A percentile compares a stretch with the other conserved stretches of the same genome.
Conservation (phyloP, 2,888 invertebrate species). For the Bedellia somnulentella region DNA sequence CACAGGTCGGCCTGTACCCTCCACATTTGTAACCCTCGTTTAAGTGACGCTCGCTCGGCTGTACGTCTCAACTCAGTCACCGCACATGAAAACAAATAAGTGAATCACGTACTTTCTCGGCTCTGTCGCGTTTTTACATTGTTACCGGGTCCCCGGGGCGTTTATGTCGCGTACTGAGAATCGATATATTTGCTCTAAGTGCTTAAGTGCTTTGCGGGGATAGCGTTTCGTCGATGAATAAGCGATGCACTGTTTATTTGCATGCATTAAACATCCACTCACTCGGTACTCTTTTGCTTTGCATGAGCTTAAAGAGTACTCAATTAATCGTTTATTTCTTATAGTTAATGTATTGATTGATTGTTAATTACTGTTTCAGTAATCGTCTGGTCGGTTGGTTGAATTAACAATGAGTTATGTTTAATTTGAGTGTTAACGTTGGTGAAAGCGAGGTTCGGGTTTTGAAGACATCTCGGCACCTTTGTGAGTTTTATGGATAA, state of each 20-base stretch:
- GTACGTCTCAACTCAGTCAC: slow-evolving; percentile 17
- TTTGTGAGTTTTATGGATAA: slow-evolving; percentile 53
- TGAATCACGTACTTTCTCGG: slow-evolving; percentile 32
- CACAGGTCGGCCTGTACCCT: slow-evolving; percentile 26
- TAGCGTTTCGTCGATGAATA: slow-evolving; percentile 45
- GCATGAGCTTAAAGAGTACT: too few relatives aligned
- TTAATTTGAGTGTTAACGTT: too few relatives aligned
- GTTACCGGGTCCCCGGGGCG: slow-evolving; percentile 44
- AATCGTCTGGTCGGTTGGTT: too few relatives aligned
- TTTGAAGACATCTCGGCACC: slow-evolving; percentile 53
- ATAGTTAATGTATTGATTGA: too few relatives aligned
- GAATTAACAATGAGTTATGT: too few relatives aligned
- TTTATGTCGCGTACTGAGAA: slow-evolving; percentile 36
- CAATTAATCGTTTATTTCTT: too few relatives aligned
- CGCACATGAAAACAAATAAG: slow-evolving; percentile 39
- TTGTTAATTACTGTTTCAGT: too few relatives aligned
- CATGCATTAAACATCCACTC: slow-evolving; percentile 8
- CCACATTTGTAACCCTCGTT: slow-evolving; percentile 38
- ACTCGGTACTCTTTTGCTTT: too few relatives aligned
- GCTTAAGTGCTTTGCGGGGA: slow-evolving; percentile 55
- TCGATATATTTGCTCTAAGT: slow-evolving; percentile 57
- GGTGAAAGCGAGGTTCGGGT: slow-evolving; percentile 22
- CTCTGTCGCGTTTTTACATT: slow-evolving; percentile 47
- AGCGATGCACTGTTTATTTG: slow-evolving; percentile 31
- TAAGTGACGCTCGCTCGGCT: slow-evolving; percentile 25